Evolutionary conservation across 2,113 vertebrate genomes (phyloP).

Genomic region (Epinephelus fuscoguttatus): DNA sequence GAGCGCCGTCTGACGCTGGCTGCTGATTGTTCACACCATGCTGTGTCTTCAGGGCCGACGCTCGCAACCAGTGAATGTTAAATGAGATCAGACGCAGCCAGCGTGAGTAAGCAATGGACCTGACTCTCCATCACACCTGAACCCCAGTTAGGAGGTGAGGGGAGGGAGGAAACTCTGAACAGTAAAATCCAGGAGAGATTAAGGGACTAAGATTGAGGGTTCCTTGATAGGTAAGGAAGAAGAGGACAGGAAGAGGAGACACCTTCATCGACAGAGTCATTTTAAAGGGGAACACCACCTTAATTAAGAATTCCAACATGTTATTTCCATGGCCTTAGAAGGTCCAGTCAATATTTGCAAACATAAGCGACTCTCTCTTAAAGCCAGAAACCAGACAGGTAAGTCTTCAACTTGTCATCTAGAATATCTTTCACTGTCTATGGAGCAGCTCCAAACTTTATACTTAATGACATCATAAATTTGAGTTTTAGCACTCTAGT

Average conservation of each 20-base stretch:
- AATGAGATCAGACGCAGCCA: constrained; percentile 54
- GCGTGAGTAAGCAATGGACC: constrained; percentile 14
- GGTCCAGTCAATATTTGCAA: too few species aligned
- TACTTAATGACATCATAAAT: too few species aligned
- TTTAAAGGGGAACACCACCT: background rate
- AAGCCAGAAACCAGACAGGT: too few species aligned
- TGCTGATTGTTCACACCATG: constrained; percentile 73
- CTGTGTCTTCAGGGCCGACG: constrained; percentile 59
- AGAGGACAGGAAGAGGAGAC: background rate
- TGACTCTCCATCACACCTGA: constrained; percentile 35
- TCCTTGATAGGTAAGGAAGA: background rate
- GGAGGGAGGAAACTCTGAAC: background rate
- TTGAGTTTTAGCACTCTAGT: too few species aligned
- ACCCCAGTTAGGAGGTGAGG: constrained; percentile 9
- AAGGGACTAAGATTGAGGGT: background rate
- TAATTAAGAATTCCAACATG: too few species aligned
- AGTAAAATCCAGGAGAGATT: constrained; percentile 20
- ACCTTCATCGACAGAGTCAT: background rate
- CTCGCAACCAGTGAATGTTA: constrained; percentile 52
- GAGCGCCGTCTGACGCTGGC: constrained; percentile 67
- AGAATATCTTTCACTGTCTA: too few species aligned
- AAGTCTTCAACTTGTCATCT: too few species aligned
- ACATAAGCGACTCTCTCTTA: too few species aligned
- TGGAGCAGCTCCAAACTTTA: too few species aligned
- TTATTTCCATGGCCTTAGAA: too few species aligned